Base-by-base conservation (phyloP, 2,888 invertebrate species). In the Xylophagus ater region DNA sequence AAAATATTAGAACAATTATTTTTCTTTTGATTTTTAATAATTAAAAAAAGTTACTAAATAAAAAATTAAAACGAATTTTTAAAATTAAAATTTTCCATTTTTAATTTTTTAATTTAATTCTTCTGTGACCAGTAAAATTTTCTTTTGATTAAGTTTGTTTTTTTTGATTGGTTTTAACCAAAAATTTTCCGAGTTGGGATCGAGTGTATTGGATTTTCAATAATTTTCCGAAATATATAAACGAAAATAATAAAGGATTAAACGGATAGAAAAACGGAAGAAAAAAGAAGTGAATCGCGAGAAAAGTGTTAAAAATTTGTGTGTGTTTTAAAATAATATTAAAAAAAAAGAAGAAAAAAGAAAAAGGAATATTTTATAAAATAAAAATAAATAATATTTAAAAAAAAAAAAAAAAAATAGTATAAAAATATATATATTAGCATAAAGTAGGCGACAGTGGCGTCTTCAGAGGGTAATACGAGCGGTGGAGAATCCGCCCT, bases 401-500 rank as follows among this genome's bases (percentile, higher is more conserved):
- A 31, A 25, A 7, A 14, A 15, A 2, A 3, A 32, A 28, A 30
- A 21, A 32, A 40, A 37, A 41, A 31, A 37, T 40, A 42, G 40
- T 42, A 42, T 41, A 47, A 13, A 19, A 30, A 29, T 44, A 37
- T 28, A 44, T n/a, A n/a, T n/a, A n/a, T n/a, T n/a, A n/a, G n/a
- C n/a, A n/a, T n/a, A n/a, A n/a, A n/a, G n/a, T n/a, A n/a, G 47
- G 50, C 48, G 56, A 60, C 60, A 55, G 65, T 65, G 65, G 65
- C 65, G 65, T 65, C 65, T 58, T 58, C 63, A 57, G 62, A 62
- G 51, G 53, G 57, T 51, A 52, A 34, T 28, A 54, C 52, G 58
- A 67, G 57, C 56, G 72, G 71, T 70, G 72, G 69, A 66, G 69
- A 70, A 50, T 59, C 63, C 58, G 71, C 73, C 61, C 71, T 78